Percentiles rank a stretch among this genome's conserved stretches.
These are phyloP conservation scores for Hyperopisus bebe DNA, from an alignment of 2,113 vertebrate species.

Conservation along the genomic window DNA sequence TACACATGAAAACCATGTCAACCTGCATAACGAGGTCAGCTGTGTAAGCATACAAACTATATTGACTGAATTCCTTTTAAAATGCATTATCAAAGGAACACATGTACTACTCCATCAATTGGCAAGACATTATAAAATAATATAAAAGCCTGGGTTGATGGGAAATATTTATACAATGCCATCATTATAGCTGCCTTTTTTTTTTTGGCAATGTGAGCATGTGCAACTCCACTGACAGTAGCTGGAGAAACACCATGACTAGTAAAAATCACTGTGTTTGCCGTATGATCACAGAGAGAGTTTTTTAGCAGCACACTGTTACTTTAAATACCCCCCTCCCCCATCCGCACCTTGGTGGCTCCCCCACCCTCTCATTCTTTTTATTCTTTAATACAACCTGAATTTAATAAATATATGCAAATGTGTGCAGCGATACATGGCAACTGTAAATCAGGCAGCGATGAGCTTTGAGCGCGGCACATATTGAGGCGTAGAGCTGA, in stretches of 20 bases:
- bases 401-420: constrained; percentile 89
- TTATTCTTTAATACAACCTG: constrained; percentile 65
- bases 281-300: background rate
- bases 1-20: background rate
- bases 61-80: background rate
- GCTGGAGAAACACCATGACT: background rate
- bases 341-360: constrained; percentile 30
- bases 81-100: background rate
- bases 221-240: background rate
- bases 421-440: constrained; percentile 80
- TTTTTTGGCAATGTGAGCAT: background rate
- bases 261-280: background rate
- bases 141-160: background rate
- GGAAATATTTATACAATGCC: background rate
- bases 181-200: background rate
- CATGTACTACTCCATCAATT: background rate
- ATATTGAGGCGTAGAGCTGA: constrained; percentile 84
- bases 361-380: constrained; percentile 42
- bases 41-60: background rate
- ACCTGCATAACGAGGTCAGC: background rate
- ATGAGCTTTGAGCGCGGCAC: constrained; percentile 81
- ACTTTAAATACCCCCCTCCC: constrained; percentile 58
- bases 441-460: constrained; percentile 84
- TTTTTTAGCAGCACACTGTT: constrained; percentile 43
- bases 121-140: background rate